Percentiles rank a stretch among this genome's conserved stretches.
These are phyloP conservation scores for Metalampra italica DNA, from an alignment of 2,888 invertebrate genomes.

Conservation along the genomic window DNA sequence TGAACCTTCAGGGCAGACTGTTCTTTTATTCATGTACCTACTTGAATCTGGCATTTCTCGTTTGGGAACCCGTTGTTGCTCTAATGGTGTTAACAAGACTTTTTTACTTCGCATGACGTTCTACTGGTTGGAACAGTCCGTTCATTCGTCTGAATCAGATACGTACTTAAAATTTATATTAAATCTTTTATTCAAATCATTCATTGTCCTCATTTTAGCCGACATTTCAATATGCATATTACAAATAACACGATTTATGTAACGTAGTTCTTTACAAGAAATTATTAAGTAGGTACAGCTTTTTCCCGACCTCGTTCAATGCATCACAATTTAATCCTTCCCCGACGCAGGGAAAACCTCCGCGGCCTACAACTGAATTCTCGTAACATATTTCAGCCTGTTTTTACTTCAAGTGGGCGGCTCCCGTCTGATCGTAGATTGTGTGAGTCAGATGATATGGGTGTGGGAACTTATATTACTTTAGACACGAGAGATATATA, in stretches of 20 bases:
- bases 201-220: too few relatives aligned
- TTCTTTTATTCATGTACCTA: slow-evolving; percentile 63
- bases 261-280: too few relatives aligned
- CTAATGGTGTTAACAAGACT: slow-evolving; percentile 56
- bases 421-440: slow-evolving; percentile 50
- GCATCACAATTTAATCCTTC: slow-evolving; percentile 44
- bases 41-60: slow-evolving; percentile 63
- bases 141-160: slow-evolving; percentile 33
- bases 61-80: slow-evolving; percentile 49
- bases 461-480: slow-evolving; percentile 61
- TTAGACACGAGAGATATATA: slow-evolving; percentile 35
- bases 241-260: too few relatives aligned
- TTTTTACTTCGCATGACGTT: slow-evolving; percentile 41
- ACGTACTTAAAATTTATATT: slow-evolving; percentile 11
- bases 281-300: not conserved
- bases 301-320: slow-evolving; percentile 32
- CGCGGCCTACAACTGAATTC: slow-evolving; percentile 36
- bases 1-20: slow-evolving; percentile 48
- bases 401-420: slow-evolving; percentile 63
- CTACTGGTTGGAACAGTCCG: too few relatives aligned
- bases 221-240: too few relatives aligned
- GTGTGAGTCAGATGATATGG: slow-evolving; percentile 62
- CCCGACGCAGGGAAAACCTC: slow-evolving; percentile 32
- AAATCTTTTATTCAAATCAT: not conserved
- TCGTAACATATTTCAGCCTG: slow-evolving; percentile 48